Conservation (phyloP, 2,888 invertebrate genomes). For the Lysandra bellargus region DNA sequence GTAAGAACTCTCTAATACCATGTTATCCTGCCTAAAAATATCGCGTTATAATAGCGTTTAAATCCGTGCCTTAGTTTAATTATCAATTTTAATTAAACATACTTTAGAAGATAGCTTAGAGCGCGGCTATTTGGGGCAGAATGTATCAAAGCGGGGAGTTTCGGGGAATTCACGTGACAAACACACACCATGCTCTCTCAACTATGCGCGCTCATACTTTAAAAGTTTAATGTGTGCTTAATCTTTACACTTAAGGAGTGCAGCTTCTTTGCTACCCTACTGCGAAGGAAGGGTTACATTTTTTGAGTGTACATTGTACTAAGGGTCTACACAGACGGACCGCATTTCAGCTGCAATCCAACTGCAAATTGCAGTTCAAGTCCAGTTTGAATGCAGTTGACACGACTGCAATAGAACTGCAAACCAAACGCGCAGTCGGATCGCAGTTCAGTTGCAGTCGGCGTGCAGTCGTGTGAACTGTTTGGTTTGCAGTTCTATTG, state of each 20-base stretch:
- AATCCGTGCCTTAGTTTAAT: slow-evolving; percentile 3
- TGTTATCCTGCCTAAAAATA: neutral
- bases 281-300: too few relatives aligned
- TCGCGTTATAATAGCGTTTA: neutral
- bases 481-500: too few relatives aligned
- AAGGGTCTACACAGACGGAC: too few relatives aligned
- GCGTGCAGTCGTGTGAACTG: too few relatives aligned
- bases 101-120: slow-evolving; percentile 27
- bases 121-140: slow-evolving; percentile 30
- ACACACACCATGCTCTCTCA: neutral
- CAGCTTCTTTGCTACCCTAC: neutral
- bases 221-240: neutral
- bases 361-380: too few relatives aligned
- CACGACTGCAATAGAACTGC: too few relatives aligned
- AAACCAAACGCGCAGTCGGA: too few relatives aligned
- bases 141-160: slow-evolving; percentile 27
- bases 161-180: neutral
- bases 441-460: too few relatives aligned
- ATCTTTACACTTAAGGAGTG: neutral
- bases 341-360: too few relatives aligned
- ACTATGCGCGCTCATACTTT: slow-evolving; percentile 1
- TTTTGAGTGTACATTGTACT: too few relatives aligned
- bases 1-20: neutral
- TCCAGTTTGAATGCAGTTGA: too few relatives aligned
- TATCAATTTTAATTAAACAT: slow-evolving; percentile 32